phyloP scores from a whole-genome alignment of 2,888 invertebrate genomes.

The Apeira syringaria region DNA sequence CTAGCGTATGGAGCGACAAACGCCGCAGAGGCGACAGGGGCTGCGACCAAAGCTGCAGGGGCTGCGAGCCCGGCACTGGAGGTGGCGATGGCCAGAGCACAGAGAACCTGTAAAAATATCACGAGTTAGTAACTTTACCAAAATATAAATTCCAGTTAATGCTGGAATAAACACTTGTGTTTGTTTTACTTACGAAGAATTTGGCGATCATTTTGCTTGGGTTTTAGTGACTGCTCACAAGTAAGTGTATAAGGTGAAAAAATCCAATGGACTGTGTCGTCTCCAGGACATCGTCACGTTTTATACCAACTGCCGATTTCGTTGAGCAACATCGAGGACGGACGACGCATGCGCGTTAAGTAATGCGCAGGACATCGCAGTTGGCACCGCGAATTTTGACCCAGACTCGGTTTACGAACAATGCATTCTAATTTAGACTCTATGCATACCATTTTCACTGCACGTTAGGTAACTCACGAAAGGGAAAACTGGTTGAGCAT shows the following conservation, averaged over 20 bases:
- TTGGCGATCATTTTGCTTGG: conserved; percentile 80
- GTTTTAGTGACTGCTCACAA: conserved; percentile 71
- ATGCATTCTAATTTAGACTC: conserved; percentile 76
- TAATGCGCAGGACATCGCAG: conserved; percentile 69
- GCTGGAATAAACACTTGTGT: too few species aligned
- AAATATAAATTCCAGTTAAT: too few species aligned
- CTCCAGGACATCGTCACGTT: conserved; percentile 64
- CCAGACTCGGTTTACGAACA: conserved; percentile 62
- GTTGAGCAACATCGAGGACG: conserved; percentile 62
- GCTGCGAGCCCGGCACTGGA: conserved; percentile 62
- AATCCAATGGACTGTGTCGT: conserved; percentile 67
- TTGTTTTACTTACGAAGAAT: conserved; percentile 65
- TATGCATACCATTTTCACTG: conserved; percentile 71
- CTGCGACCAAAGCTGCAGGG: conserved; percentile 69
- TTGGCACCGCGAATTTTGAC: conserved; percentile 68
- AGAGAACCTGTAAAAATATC: conserved; percentile 61
- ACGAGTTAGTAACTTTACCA: neutral
- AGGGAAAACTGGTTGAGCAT: conserved; percentile 41
- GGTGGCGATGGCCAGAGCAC: conserved; percentile 60
- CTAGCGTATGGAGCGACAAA: conserved; percentile 89
- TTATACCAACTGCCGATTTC: conserved; percentile 63
- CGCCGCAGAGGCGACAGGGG: conserved; percentile 85
- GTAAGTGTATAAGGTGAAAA: conserved; percentile 48
- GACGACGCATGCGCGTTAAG: conserved; percentile 48
- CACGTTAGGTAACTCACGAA: conserved; percentile 63